These are phyloP conservation scores for Semotilus atromaculatus DNA, from an alignment of 2,797 vertebrate species.

Conservation along the genomic window DNA sequence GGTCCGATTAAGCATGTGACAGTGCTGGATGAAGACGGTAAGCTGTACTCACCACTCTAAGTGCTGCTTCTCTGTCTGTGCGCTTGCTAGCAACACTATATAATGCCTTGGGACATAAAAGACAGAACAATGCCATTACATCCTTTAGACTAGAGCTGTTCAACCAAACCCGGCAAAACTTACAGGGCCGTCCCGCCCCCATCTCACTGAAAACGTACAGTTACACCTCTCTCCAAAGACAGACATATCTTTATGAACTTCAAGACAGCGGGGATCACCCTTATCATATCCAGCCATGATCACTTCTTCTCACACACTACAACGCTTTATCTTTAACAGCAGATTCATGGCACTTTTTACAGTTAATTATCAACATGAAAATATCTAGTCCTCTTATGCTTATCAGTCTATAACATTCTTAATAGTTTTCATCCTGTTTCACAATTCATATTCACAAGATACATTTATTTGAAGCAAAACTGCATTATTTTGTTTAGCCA, in stretches of 20 bases:
- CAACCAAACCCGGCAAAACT: constrained; percentile 46
- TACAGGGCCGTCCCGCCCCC: constrained; percentile 27
- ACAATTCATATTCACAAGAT: not conserved
- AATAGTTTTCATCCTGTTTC: not conserved
- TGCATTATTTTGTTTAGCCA: not conserved
- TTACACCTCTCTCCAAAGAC: not conserved
- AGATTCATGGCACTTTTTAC: not conserved
- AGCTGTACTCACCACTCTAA: constrained; percentile 86
- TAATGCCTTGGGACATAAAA: constrained; percentile 93
- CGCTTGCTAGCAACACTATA: constrained; percentile 89
- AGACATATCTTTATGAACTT: not conserved
- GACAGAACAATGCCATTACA: constrained; percentile 79
- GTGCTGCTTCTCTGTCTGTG: constrained; percentile 87
- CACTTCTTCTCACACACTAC: not conserved
- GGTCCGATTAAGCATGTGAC: constrained; percentile 28
- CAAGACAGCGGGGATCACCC: not conserved
- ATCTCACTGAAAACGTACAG: not conserved
- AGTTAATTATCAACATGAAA: not conserved
- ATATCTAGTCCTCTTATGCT: not conserved
- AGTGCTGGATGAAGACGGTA: not conserved
- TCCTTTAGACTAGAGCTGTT: constrained; percentile 59
- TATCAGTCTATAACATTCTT: not conserved
- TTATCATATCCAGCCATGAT: not conserved
- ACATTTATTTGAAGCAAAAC: not conserved
- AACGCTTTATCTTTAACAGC: not conserved